Evolutionary conservation across 2,888 invertebrate species (phyloP), one percentile per base, ranked within the genome.

Genomic region (Choristoneura rosaceana): DNA sequence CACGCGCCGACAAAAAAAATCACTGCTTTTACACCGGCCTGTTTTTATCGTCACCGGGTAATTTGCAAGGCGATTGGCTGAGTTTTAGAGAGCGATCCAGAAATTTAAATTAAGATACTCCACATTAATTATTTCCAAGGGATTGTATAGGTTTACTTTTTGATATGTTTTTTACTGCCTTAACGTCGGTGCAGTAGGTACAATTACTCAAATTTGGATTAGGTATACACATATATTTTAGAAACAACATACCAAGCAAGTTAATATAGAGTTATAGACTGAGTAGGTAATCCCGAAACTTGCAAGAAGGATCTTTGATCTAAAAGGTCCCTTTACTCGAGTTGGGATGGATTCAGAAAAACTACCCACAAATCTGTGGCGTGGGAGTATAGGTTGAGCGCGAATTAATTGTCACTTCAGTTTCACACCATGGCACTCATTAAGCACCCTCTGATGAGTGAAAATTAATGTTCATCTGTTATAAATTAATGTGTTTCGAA

Each of bases 1-100:
- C 79, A 84, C 82, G 78, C 81, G 84, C 84, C 83, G 85, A 84
- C 88, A 87, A 89, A 76, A 69, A 50, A 90, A 90, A 89, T 88
- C 88, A 88, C 86, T 86, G 84, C 83, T 84, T 82, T 87, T 83
- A 84, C 82, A 80, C 79, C 77, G 76, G 82, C 81, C 82, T 83
- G 83, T 85, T 85, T 87, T 85, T 82, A 86, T 80, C 80, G 79
- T 74, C 81, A 75, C 76, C 79, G 82, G 83, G 81, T 80, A 84
- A 87, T 88, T 88, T 84, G 80, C 83, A 81, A 80, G 75, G 79
- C 83, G 85, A 88, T 87, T 84, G 84, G 83, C 81, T 81, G 80
- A 82, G 82, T 85, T 70, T 86, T 84, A 87, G 83, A 83, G 84
- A 83, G 84, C 80, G 80, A 84, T 86, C 78, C 82, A 79, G 74